Conservation (phyloP, 2,888 invertebrate genomes). For the Papilio demoleus region DNA sequence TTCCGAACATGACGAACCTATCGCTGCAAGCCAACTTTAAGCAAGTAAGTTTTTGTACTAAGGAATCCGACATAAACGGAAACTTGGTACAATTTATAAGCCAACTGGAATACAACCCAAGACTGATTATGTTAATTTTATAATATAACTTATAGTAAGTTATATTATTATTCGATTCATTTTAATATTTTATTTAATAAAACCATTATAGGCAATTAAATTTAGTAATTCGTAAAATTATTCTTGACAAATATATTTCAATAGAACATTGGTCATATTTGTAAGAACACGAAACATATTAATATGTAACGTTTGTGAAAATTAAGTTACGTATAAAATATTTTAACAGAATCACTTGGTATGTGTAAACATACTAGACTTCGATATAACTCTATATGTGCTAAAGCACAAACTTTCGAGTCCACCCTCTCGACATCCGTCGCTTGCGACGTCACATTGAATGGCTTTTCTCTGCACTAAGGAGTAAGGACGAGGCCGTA, state of each 20-base stretch:
- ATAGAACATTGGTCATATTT: too few relatives aligned
- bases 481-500: constrained; percentile 53
- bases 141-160: constrained; percentile 9
- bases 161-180: too few relatives aligned
- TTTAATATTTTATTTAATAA: too few relatives aligned
- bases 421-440: constrained; percentile 62
- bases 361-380: constrained; percentile 30
- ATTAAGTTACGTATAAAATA: too few relatives aligned
- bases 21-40: constrained; percentile 13
- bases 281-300: too few relatives aligned
- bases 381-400: constrained; percentile 45
- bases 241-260: too few relatives aligned
- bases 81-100: constrained; percentile 19
- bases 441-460: constrained; percentile 57
- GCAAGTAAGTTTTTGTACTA: constrained; percentile 17
- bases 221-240: too few relatives aligned
- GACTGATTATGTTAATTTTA: constrained; percentile 1
- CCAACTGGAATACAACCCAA: not conserved
- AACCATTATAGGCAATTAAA: too few relatives aligned
- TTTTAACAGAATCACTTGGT: not conserved
- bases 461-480: constrained; percentile 61
- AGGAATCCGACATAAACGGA: constrained; percentile 20
- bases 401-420: constrained; percentile 43
- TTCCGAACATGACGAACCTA: constrained; percentile 16
- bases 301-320: too few relatives aligned